phyloP scores from a whole-genome alignment of 37 sponge, comb jelly and placozoan species.

The Spongilla lacustris region DNA sequence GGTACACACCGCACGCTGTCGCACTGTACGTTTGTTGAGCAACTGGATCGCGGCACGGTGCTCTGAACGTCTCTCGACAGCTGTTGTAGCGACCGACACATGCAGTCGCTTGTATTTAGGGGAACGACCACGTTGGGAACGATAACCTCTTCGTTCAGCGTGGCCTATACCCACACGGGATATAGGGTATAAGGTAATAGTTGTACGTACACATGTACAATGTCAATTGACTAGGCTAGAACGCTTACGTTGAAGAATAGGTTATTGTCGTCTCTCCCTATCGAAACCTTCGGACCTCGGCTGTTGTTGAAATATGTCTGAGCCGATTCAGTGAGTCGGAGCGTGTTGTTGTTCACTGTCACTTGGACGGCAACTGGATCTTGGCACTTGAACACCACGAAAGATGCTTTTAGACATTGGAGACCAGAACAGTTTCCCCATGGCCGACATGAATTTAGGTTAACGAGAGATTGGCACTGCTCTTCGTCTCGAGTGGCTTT shows the following conservation, averaged over 20 bases:
- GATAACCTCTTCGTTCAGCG: background rate
- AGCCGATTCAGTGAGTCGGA: no score
- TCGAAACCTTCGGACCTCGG: no score
- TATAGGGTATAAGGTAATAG: background rate
- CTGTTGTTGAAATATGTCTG: no score
- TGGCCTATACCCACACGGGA: background rate
- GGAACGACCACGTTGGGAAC: conserved; percentile 16
- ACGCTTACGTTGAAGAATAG: background rate
- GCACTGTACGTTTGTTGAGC: background rate
- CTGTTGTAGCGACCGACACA: conserved; percentile 33
- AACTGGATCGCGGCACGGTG: background rate
- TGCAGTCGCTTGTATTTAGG: conserved; percentile 26
- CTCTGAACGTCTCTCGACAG: background rate
- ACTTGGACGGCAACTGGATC: conserved; percentile 30
- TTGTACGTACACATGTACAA: background rate
- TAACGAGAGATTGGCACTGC: background rate
- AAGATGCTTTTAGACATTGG: background rate
- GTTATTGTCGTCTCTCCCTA: background rate
- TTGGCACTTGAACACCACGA: conserved; percentile 25
- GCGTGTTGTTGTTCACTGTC: background rate
- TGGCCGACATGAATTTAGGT: background rate
- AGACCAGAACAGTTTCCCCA: background rate
- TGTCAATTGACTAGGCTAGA: no score
- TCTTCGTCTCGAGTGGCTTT: no score
- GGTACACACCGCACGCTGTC: background rate